Base-by-base conservation (phyloP, 2,797 vertebrate species). In the Serranus cabrilla region DNA sequence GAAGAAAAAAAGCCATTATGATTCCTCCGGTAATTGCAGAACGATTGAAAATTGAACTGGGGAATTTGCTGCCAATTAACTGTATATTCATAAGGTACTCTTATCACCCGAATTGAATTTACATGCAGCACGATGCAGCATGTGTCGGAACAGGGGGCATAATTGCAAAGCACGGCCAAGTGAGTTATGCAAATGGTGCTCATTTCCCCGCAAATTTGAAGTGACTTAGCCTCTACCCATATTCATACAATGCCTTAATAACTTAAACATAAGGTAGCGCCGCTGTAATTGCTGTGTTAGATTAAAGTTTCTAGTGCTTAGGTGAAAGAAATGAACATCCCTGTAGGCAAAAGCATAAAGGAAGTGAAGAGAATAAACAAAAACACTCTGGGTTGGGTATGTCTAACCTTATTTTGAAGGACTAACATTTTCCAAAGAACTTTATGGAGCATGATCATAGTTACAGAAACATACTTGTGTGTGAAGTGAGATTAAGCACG, bases 151-250 rank as follows among this genome's bases (percentile, higher is more conserved):
- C 74, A 80, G 75, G 80, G 78, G 72, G 71, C 85, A 78, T 90
- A 90, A 91, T 91, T 92, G 89, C 87, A 84, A 87, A 83, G 85
- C 82, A 80, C 51, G 25, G 73, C 84, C 83, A 84, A 86, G 86
- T 74, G 83, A 91, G 85, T 89, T 91, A 92, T 92, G 90, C 87
- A 93, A 94, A 93, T 91, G 55, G 58, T 27, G 80, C 85, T 90
- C 83, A 91, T 88, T 90, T 90, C 65, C 74, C 63, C 78, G 58
- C 80, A 91, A 80, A 93, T 87, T 69, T 89, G 67, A 92, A 86
- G 81, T 75, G 87, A 91, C 88, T 91, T 82, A 67, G 79, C 85
- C 74, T 65, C 66, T 78, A 66, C 78, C 85, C 69, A 81, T 80
- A 83, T 81, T 83, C 72, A 81, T 84, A 87, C 74, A 83, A 87